Percentiles rank a stretch among this genome's conserved stretches.
Evolutionary conservation across 1,140 invertebrate genomes (phyloP).

Genomic region (Sycophaga agraensis): DNA sequence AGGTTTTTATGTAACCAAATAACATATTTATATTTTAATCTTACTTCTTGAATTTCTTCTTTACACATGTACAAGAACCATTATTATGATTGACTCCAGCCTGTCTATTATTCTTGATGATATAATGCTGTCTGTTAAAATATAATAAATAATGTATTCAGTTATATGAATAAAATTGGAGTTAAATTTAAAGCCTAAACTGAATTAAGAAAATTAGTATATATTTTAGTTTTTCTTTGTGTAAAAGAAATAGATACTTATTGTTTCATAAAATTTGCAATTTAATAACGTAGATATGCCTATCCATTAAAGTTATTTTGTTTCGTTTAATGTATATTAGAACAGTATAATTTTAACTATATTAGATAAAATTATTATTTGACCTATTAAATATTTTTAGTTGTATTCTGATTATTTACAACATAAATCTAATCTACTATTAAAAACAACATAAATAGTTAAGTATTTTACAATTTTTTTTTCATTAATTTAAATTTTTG

Average conservation of each 20-base stretch:
- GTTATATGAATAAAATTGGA: too few relatives aligned
- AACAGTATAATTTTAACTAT: too few relatives aligned
- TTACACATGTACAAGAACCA: slow-evolving; percentile 24
- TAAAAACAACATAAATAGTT: slow-evolving; percentile 39
- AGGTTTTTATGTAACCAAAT: slow-evolving; percentile 13
- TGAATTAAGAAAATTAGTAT: not conserved
- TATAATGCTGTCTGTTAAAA: slow-evolving; percentile 23
- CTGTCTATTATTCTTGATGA: slow-evolving; percentile 5
- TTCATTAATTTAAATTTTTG: slow-evolving; percentile 8
- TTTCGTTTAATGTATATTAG: not conserved
- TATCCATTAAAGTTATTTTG: slow-evolving; percentile 10
- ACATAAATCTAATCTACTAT: slow-evolving; percentile 43
- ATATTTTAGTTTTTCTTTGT: too few relatives aligned
- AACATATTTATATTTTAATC: slow-evolving; percentile 1
- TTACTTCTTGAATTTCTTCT: slow-evolving; percentile 27
- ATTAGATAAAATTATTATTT: not conserved
- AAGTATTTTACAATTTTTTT: slow-evolving; percentile 27
- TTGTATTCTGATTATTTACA: slow-evolving; percentile 40
- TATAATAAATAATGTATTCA: slow-evolving; percentile 19
- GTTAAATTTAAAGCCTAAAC: not conserved
- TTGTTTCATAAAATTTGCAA: not conserved
- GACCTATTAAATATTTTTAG: slow-evolving; percentile 28
- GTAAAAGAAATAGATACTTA: too few relatives aligned
- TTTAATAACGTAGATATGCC: slow-evolving; percentile 2
- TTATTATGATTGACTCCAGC: slow-evolving; percentile 8